Evolutionary conservation across 2,797 vertebrate species (phyloP).

Genomic region (Hyperoplus immaculatus): DNA sequence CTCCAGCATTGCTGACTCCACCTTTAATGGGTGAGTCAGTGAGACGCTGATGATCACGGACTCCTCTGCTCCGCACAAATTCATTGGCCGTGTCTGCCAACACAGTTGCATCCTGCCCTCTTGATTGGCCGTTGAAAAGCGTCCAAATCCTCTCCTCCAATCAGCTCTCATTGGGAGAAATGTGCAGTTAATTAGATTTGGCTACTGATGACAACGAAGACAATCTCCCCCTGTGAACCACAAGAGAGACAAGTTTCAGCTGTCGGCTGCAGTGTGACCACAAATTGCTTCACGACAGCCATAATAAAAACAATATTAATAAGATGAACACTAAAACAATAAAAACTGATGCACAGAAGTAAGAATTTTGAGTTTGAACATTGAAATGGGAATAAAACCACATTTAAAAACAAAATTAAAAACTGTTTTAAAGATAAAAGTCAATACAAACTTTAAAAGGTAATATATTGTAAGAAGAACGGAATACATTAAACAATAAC

Average conservation of each 20-base stretch:
- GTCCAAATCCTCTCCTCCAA: constrained; percentile 50
- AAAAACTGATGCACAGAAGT: not conserved
- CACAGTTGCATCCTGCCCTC: constrained; percentile 39
- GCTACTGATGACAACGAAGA: constrained; percentile 23
- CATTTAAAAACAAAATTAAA: not conserved
- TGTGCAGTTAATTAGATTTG: constrained; percentile 1
- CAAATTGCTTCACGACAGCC: too few relatives aligned
- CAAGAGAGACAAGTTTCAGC: not conserved
- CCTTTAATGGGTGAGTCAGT: constrained; percentile 8
- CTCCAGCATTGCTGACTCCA: too few relatives aligned
- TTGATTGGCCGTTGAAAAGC: constrained; percentile 66
- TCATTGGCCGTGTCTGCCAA: constrained; percentile 55
- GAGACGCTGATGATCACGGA: constrained; percentile 31
- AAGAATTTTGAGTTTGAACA: not conserved
- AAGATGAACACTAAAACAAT: not conserved
- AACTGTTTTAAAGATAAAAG: not conserved
- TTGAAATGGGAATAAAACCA: not conserved
- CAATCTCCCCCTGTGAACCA: constrained; percentile 1
- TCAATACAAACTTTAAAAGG: not conserved
- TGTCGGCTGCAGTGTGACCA: not conserved
- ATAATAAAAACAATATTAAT: too few relatives aligned
- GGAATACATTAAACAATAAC: not conserved
- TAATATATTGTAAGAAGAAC: not conserved
- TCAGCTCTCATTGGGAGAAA: not conserved
- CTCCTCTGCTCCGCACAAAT: not conserved